Evolutionary conservation across 2,797 vertebrate species (phyloP), one percentile per base, ranked within the genome.

Genomic region (Garrulus glandarius): DNA sequence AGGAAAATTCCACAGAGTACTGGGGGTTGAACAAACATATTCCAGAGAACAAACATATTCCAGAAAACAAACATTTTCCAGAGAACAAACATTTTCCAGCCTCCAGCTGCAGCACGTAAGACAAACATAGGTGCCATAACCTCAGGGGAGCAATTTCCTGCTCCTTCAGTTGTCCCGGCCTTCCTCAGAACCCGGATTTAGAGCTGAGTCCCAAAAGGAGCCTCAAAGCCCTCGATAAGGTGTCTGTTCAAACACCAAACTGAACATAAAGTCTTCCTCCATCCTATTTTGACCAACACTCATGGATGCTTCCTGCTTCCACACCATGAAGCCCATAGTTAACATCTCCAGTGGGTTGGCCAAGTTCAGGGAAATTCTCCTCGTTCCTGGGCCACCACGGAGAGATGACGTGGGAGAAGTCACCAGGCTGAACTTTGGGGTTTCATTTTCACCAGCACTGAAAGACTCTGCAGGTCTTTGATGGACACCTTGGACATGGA

Each of bases 351-450:
- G 5, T 4, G 5, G 16, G 1, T 16, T 7, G 7, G n/a, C 24
- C 36, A 63, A 56, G 61, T 50, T 32, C 19, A 43, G 46, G 59
- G 46, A 56, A 71, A 59, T 12, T 1, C 3, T 49, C 37, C 61
- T 50, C 68, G 24, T 18, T 13, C 26, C 6, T 12, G 13, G 22
- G 30, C 14, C 56, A 32, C 20, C 32, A 18, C 1, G 34, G 44
- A 32, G 21, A 27, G 23, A 8, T 3, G 30, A 17, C 0, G 0
- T 2, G 30, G 17, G 47, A 80, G 21, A 44, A 59, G 17, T 1
- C 20, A 12, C 77, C 64, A 43, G 52, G 27, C 21, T 75, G 57
- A 79, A 8, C 2, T 64, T 5, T 5, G 4, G 27, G 29, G 20
- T 84, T 22, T 61, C 39, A 2, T 36, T 84, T 71, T 63, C 55